A percentile compares a stretch with the other conserved stretches of the same genome.
Evolutionary conservation across 2,797 vertebrate species (phyloP).

Genomic region (Chaenodraco wilsoni): DNA sequence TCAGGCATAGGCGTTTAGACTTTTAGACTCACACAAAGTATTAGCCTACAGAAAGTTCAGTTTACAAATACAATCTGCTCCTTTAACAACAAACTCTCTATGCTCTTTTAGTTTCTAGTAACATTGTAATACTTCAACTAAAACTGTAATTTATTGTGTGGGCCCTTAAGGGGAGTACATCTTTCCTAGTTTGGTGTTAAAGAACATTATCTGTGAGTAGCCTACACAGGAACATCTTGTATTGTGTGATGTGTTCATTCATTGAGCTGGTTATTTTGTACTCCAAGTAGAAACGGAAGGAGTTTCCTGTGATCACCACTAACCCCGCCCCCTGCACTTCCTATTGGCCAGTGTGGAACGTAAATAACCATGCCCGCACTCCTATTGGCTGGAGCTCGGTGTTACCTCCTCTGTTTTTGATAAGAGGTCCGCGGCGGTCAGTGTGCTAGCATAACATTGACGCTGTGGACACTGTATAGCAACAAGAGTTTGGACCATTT

Average conservation of each 20-base stretch:
- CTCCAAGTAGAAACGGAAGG: neutral
- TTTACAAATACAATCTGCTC: too few species aligned
- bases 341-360: slow-evolving; percentile 37
- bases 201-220: too few species aligned
- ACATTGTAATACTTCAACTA: too few species aligned
- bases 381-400: slow-evolving; percentile 47
- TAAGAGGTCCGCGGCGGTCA: neutral
- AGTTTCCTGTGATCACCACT: neutral
- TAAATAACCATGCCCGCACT: neutral
- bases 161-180: neutral
- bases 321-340: neutral
- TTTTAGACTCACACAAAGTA: too few species aligned
- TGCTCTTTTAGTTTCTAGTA: too few species aligned
- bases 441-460: neutral
- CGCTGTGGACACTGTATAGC: neutral
- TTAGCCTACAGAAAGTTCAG: too few species aligned
- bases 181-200: neutral
- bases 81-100: too few species aligned
- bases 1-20: too few species aligned
- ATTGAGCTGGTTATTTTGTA: neutral
- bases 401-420: neutral
- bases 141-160: too few species aligned
- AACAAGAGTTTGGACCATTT: neutral
- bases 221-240: too few species aligned
- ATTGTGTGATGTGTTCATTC: neutral